Evolutionary conservation across 2,888 invertebrate genomes (phyloP), one percentile per base, ranked within the genome.

Genomic region (Drepanosiphum platanoidis): DNA sequence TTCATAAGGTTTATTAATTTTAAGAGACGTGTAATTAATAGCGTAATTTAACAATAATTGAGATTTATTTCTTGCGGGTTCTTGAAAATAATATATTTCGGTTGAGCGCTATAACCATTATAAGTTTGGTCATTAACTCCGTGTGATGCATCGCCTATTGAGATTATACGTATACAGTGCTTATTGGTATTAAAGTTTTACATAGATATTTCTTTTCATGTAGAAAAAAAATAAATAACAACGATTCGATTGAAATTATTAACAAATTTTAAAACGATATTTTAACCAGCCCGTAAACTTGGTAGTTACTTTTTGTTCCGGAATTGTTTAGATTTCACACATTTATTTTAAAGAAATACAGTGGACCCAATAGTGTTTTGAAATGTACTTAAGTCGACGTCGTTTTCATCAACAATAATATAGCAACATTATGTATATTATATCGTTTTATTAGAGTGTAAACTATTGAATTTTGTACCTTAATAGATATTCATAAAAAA

Each of bases 111-210:
- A 46, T 22, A 27, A 46, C n/a, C 30, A 42, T 30, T 30, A 22
- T 22, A 46, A 72, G 9, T 72, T 46, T 46, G 30, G 72, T 30
- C 11, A 22, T 72, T 72, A 72, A 18, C 27, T 42, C 27, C 27
- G 9, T 4, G 27, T 71, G 27, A 27, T 71, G 8, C 18, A 30
- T 72, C 42, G 18, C n/a, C 42, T 42, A 42, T 42, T 72, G 18
- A 27, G 42, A 72, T 71, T 27, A 71, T 42, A n/a, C n/a, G n/a
- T n/a, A n/a, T n/a, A n/a, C n/a, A 72, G 30, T 72, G 42, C 7
- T 15, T 42, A 70, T 36, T 30, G 52, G 22, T 42, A 30, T 27
- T 42, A 15, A 30, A 30, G 27, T 71, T 42, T 1, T 18, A 39
- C 1, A 70, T n/a, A 27, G 7, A 8, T 39, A 2, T 42, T 27